These are phyloP conservation scores for Lithophane ornitopus DNA, from an alignment of 2,888 invertebrate genomes.

Conservation along the genomic window DNA sequence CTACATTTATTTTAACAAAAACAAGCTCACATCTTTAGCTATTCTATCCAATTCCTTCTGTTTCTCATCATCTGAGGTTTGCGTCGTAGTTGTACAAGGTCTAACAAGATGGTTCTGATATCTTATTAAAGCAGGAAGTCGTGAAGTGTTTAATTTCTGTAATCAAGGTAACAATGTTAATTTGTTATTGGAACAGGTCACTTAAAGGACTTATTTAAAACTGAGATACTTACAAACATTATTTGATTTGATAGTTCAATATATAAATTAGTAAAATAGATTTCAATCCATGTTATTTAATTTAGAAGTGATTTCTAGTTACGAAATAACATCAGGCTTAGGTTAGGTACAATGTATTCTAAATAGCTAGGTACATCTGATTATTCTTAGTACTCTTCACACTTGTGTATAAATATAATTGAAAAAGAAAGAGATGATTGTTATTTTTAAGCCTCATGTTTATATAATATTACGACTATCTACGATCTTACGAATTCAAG, in stretches of 20 bases:
- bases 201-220: slow-evolving; percentile 12
- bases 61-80: slow-evolving; percentile 79
- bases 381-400: not conserved
- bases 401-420: not conserved
- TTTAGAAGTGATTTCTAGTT: not conserved
- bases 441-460: slow-evolving; percentile 25
- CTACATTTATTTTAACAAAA: not conserved
- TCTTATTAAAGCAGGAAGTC: slow-evolving; percentile 48
- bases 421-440: slow-evolving; percentile 5
- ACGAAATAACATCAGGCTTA: slow-evolving; percentile 2
- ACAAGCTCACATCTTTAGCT: slow-evolving; percentile 77
- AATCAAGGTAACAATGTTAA: slow-evolving; percentile 47
- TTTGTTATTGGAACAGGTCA: slow-evolving; percentile 31
- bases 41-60: slow-evolving; percentile 84
- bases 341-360: not conserved
- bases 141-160: slow-evolving; percentile 68
- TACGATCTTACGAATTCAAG: not conserved
- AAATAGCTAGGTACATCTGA: not conserved
- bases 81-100: slow-evolving; percentile 66
- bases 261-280: not conserved
- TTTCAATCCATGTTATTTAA: slow-evolving; percentile 12
- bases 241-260: not conserved
- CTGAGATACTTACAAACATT: slow-evolving; percentile 66
- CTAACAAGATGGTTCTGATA: slow-evolving; percentile 51
- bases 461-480: not conserved